Percentiles rank a stretch among this genome's conserved stretches.
Evolutionary conservation across 1,140 invertebrate species (phyloP).

Genomic region (Drosophila sp.): DNA sequence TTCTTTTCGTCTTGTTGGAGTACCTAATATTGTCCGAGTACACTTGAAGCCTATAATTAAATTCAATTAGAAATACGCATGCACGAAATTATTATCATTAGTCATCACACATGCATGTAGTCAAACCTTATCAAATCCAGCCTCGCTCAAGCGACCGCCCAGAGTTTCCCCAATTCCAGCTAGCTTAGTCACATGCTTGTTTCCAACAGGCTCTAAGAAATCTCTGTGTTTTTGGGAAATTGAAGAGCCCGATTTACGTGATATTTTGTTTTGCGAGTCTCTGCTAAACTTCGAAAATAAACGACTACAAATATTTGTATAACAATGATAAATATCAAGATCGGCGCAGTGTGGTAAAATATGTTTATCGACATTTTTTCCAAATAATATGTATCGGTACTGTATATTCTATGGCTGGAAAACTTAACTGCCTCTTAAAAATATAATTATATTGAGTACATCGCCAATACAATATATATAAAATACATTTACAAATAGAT

Average conservation of each 20-base stretch:
- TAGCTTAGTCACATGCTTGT: background rate
- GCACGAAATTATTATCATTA: background rate
- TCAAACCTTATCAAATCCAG: background rate
- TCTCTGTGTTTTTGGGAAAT: background rate
- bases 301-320: no score
- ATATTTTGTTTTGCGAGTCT: background rate
- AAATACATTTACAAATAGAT: no score
- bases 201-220: conserved; percentile 1
- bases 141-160: background rate
- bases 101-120: background rate
- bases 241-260: background rate
- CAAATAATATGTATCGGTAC: no score
- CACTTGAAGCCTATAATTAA: background rate
- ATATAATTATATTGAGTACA: no score
- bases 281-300: no score
- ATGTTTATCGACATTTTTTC: no score
- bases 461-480: no score
- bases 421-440: no score
- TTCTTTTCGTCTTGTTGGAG: background rate
- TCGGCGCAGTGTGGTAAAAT: no score
- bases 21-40: background rate
- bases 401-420: no score
- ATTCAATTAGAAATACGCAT: background rate
- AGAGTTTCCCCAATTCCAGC: background rate
- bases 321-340: no score